Evolutionary conservation across 2,888 invertebrate genomes (phyloP).

Genomic region (Cactoblastis cactorum): DNA sequence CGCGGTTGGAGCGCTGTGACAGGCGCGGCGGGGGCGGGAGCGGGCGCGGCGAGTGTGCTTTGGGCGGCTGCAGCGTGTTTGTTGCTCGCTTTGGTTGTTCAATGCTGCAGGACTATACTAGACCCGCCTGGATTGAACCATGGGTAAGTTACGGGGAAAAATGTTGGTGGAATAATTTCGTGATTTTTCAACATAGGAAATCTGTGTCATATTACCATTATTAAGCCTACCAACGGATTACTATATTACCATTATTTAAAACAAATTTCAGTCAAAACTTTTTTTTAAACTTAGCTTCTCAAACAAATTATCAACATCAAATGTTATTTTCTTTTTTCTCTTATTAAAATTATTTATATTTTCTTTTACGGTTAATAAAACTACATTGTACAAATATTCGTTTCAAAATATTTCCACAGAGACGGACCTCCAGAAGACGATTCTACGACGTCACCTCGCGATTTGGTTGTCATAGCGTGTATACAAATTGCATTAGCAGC

Average conservation of each 20-base stretch:
- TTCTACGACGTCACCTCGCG: conserved; percentile 59
- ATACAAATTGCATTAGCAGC: conserved; percentile 72
- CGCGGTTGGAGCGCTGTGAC: conserved; percentile 62
- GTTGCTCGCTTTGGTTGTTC: conserved; percentile 73
- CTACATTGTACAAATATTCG: too few relatives aligned
- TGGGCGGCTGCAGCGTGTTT: conserved; percentile 79
- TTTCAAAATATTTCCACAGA: conserved; percentile 30
- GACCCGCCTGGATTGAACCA: conserved; percentile 55
- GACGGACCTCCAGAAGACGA: conserved; percentile 60
- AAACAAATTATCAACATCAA: too few relatives aligned
- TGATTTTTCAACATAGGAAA: not conserved
- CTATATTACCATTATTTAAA: too few relatives aligned
- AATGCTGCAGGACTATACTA: conserved; percentile 73
- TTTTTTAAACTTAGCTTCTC: too few relatives aligned
- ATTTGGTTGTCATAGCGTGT: conserved; percentile 68
- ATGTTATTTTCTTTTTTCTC: too few relatives aligned
- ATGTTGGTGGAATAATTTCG: not conserved
- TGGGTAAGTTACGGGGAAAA: conserved; percentile 27
- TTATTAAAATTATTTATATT: too few relatives aligned
- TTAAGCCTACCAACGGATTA: not conserved
- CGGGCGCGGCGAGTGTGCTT: conserved; percentile 58
- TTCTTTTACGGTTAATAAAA: too few relatives aligned
- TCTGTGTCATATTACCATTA: not conserved
- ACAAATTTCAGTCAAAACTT: too few relatives aligned
- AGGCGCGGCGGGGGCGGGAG: conserved; percentile 51